These are phyloP conservation scores for Aradus depressus DNA, from an alignment of 2,888 invertebrate species.

Conservation along the genomic window DNA sequence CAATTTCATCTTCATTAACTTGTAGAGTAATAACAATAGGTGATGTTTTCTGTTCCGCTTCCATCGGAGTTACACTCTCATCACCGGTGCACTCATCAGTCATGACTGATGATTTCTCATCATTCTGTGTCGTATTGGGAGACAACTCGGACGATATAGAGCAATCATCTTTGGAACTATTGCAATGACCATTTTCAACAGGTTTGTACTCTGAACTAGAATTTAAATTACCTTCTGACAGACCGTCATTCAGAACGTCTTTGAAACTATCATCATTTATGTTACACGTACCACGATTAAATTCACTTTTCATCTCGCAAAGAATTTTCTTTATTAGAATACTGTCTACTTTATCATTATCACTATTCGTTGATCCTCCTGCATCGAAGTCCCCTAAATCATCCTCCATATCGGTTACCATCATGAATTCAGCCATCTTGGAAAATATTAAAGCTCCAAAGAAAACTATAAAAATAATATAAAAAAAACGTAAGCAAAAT, in stretches of 20 bases:
- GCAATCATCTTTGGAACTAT: no score
- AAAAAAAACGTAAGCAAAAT: background rate
- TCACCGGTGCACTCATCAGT: no score
- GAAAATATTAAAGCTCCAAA: background rate
- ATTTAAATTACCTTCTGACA: background rate
- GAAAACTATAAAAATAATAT: background rate
- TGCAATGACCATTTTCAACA: conserved; percentile 29
- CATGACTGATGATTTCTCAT: no score
- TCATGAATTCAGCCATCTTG: conserved; percentile 14
- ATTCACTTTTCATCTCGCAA: conserved; percentile 29
- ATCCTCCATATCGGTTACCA: conserved; percentile 24
- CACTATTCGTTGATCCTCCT: conserved; percentile 23
- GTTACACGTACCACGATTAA: conserved; percentile 19
- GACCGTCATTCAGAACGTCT: conserved; percentile 6
- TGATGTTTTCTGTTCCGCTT: no score
- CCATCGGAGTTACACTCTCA: no score
- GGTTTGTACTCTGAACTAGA: background rate
- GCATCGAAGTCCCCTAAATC: conserved; percentile 23
- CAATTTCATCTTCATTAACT: conserved; percentile 37
- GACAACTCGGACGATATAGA: no score
- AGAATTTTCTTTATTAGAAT: conserved; percentile 27
- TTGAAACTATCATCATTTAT: conserved; percentile 4
- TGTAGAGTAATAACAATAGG: no score
- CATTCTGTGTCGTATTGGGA: no score
- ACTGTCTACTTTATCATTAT: conserved; percentile 27